These are phyloP conservation scores for Zophobas atratus DNA, from an alignment of 1,140 invertebrate genomes.

Conservation along the genomic window DNA sequence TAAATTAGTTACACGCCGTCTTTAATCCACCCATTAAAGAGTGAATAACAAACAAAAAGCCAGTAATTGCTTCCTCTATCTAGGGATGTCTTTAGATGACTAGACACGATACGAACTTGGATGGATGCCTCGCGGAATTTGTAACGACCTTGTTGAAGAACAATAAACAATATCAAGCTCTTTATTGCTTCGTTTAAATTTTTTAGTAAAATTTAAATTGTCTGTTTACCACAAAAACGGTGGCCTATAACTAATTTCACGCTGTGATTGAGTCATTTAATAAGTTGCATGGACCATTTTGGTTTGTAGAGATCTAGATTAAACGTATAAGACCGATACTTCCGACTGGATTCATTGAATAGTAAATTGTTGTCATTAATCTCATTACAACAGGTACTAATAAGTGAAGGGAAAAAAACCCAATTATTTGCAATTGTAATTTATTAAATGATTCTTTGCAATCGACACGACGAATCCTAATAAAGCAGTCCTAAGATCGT, in stretches of 20 bases:
- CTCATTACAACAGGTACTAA: constrained; percentile 37
- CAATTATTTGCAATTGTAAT: constrained; percentile 44
- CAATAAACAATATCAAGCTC: background rate
- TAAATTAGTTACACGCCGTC: constrained; percentile 14
- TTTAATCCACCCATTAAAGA: background rate
- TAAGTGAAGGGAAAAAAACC: constrained; percentile 45
- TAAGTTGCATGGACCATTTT: no score
- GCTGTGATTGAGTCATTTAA: no score
- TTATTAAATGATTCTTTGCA: constrained; percentile 14
- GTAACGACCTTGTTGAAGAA: constrained; percentile 6
- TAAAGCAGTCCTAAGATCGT: constrained; percentile 37
- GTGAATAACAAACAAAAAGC: constrained; percentile 22
- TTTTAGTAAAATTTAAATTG: no score
- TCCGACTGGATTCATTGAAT: constrained; percentile 30
- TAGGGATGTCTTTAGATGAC: constrained; percentile 4
- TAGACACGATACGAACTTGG: constrained; percentile 8
- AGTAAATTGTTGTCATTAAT: constrained; percentile 38
- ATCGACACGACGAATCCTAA: constrained; percentile 40
- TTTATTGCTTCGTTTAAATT: no score
- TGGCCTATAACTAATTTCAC: no score
- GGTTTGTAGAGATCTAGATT: constrained; percentile 14
- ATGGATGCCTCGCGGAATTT: constrained; percentile 7
- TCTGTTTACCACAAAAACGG: no score
- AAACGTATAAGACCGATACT: constrained; percentile 18
- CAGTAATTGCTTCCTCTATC: constrained; percentile 26